Percentiles rank a stretch among this genome's conserved stretches.
Evolutionary conservation across 1,140 invertebrate genomes (phyloP).

Genomic region (Drosophila trapezifrons): DNA sequence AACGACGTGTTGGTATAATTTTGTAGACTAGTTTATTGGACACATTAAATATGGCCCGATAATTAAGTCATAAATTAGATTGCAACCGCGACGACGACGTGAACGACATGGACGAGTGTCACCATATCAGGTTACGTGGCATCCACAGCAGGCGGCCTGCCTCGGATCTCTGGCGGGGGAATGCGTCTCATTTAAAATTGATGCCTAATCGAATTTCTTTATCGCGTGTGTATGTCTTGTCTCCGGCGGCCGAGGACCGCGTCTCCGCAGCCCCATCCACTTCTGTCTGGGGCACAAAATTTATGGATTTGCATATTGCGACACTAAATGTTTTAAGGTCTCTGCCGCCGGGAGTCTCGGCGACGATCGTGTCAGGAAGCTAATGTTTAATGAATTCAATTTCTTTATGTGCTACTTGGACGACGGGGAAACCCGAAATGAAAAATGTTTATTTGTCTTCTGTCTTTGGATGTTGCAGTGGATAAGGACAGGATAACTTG

Average conservation of each 20-base stretch:
- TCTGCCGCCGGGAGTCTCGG: slow-evolving; percentile 28
- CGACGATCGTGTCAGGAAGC: slow-evolving; percentile 76
- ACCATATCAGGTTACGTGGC: slow-evolving; percentile 79
- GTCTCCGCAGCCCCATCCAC: slow-evolving; percentile 5
- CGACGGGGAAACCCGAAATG: slow-evolving; percentile 22
- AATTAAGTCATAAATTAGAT: slow-evolving; percentile 85
- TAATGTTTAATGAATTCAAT: slow-evolving; percentile 83
- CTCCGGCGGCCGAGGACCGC: slow-evolving; percentile 6
- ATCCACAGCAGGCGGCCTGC: slow-evolving; percentile 71
- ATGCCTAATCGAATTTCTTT: slow-evolving; percentile 83
- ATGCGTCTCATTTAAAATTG: slow-evolving; percentile 82
- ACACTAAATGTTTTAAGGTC: slow-evolving; percentile 78
- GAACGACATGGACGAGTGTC: slow-evolving; percentile 74
- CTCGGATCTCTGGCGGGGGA: slow-evolving; percentile 25
- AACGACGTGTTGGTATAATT: slow-evolving; percentile 84
- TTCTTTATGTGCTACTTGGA: slow-evolving; percentile 79
- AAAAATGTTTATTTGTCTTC: slow-evolving; percentile 40
- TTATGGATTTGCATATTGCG: slow-evolving; percentile 80
- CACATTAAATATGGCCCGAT: slow-evolving; percentile 84
- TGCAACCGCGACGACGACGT: slow-evolving; percentile 68
- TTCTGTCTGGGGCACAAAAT: slow-evolving; percentile 52
- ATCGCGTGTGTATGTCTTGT: slow-evolving; percentile 81
- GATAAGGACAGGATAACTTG: not conserved
- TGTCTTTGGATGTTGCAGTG: not conserved
- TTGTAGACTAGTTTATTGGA: slow-evolving; percentile 84